Evolutionary conservation across 2,888 invertebrate genomes (phyloP).

Genomic region (Patella caerulea): DNA sequence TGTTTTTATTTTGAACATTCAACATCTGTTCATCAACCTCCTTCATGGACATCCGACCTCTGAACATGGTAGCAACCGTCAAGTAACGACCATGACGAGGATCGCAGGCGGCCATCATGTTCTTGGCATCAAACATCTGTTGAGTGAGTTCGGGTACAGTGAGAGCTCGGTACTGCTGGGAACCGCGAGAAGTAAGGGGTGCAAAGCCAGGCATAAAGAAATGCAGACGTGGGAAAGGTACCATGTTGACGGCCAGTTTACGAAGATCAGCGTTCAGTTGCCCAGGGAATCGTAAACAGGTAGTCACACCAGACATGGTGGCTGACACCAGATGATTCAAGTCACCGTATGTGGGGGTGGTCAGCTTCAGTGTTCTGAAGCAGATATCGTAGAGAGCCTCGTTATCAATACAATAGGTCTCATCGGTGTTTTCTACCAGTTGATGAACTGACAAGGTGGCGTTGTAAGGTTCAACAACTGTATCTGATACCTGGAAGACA

Average conservation of each 20-base stretch:
- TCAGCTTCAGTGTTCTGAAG: not conserved
- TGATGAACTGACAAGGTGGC: slow-evolving; percentile 3
- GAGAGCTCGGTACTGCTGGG: slow-evolving; percentile 1
- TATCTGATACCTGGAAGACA: slow-evolving; percentile 3
- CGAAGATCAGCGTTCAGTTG: slow-evolving; percentile 7
- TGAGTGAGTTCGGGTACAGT: slow-evolving; percentile 6
- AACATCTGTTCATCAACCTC: slow-evolving; percentile 11
- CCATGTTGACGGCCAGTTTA: not conserved
- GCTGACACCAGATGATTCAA: slow-evolving; percentile 6
- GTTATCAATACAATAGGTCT: slow-evolving; percentile 3
- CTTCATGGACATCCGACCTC: slow-evolving; percentile 6
- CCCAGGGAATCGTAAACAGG: slow-evolving; percentile 4
- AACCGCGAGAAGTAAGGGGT: not conserved
- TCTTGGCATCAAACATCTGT: slow-evolving; percentile 3
- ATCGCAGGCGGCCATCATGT: slow-evolving; percentile 4
- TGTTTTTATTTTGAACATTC: slow-evolving; percentile 6
- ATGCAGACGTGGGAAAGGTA: slow-evolving; percentile 1
- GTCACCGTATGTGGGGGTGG: not conserved
- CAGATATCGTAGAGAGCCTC: slow-evolving; percentile 2
- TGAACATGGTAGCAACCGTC: slow-evolving; percentile 1
- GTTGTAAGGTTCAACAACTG: slow-evolving; percentile 2
- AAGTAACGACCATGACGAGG: slow-evolving; percentile 8
- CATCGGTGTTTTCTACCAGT: slow-evolving; percentile 8
- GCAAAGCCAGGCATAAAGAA: slow-evolving; percentile 7
- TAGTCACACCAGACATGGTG: slow-evolving; percentile 7